A percentile compares a stretch with the other conserved stretches of the same genome.
Evolutionary conservation across 2,113 vertebrate genomes (phyloP).

Genomic region (Nycticorax nycticorax): DNA sequence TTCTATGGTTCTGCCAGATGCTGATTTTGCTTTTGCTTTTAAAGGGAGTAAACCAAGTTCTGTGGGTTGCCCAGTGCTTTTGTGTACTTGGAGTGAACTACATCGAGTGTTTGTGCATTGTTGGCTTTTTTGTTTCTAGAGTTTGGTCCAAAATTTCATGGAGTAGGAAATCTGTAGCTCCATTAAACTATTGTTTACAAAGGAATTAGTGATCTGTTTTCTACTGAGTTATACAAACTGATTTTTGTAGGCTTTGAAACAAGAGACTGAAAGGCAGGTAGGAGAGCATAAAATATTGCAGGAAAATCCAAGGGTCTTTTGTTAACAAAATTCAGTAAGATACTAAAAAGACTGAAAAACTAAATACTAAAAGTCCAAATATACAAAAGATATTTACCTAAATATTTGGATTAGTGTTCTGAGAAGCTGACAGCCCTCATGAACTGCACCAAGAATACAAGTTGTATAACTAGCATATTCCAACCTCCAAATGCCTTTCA

Average conservation of each 20-base stretch:
- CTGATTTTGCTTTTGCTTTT: not conserved
- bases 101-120: not conserved
- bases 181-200: not conserved
- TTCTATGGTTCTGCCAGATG: not conserved
- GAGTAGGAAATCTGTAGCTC: not conserved
- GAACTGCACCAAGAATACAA: not conserved
- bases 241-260: not conserved
- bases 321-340: not conserved
- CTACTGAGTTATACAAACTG: not conserved
- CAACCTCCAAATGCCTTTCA: constrained; percentile 81
- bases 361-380: not conserved
- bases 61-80: not conserved
- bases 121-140: not conserved
- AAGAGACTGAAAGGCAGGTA: not conserved
- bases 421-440: not conserved
- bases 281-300: not conserved
- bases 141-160: not conserved
- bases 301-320: not conserved
- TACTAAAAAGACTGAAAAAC: not conserved
- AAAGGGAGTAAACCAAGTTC: not conserved
- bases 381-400: not conserved
- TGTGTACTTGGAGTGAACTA: not conserved
- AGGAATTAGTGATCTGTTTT: not conserved
- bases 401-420: not conserved
- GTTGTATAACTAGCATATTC: constrained; percentile 33